A percentile compares a stretch with the other conserved stretches of the same genome.
Evolutionary conservation across 2,113 vertebrate species (phyloP).

Genomic region (Madoqua kirkii): DNA sequence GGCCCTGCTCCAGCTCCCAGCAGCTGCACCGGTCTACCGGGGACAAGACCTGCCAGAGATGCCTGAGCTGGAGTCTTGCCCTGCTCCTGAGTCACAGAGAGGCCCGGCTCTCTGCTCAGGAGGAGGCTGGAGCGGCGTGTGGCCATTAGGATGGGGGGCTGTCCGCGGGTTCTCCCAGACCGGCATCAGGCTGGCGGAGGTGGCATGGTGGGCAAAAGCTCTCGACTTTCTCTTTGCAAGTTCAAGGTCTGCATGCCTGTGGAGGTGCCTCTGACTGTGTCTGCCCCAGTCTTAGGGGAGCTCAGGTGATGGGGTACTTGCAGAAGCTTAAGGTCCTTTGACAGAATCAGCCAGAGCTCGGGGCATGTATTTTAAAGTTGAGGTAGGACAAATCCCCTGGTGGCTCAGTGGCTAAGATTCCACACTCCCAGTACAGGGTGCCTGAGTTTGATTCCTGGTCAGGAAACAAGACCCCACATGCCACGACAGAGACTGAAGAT

Average conservation of each 20-base stretch:
- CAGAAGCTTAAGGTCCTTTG: neutral
- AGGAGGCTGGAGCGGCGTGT: fast-evolving
- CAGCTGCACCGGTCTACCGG: neutral
- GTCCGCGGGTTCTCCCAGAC: fast-evolving
- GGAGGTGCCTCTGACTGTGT: fast-evolving
- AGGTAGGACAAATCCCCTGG: neutral
- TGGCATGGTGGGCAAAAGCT: no score
- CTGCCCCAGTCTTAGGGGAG: neutral
- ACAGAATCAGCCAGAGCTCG: neutral
- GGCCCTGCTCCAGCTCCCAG: neutral
- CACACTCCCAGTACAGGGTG: neutral
- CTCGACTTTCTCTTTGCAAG: neutral
- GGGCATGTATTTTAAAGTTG: neutral
- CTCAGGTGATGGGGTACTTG: neutral
- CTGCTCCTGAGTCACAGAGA: neutral
- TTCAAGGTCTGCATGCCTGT: fast-evolving
- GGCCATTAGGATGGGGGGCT: neutral
- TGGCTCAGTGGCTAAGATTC: neutral
- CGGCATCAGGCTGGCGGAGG: fast-evolving
- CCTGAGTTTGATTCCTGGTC: neutral
- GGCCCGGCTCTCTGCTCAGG: neutral
- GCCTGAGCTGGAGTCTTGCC: neutral
- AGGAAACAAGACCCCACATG: neutral
- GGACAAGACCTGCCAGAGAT: fast-evolving
- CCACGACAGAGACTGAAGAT: neutral